These are phyloP conservation scores for Alexandromys fortis DNA, from an alignment of 2,113 vertebrate genomes.

Conservation along the genomic window DNA sequence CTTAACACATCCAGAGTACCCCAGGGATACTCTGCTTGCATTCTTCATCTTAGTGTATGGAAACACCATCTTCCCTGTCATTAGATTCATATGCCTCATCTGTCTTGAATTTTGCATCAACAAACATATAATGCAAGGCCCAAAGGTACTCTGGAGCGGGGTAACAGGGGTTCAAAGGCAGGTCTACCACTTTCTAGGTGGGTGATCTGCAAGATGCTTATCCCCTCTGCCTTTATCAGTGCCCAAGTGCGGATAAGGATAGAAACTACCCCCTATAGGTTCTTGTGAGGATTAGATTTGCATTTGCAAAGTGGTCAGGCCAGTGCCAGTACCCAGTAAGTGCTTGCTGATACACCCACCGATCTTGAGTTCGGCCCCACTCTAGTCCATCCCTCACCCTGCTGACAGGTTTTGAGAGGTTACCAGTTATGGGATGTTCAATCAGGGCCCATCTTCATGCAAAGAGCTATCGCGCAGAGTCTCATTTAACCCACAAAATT, in stretches of 20 bases:
- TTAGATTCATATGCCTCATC: background rate
- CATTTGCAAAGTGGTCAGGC: conserved; percentile 30
- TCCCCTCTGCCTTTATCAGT: background rate
- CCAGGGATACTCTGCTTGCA: background rate
- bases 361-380: background rate
- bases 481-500: conserved; percentile 41
- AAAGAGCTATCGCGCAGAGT: background rate
- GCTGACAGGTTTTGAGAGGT: conserved; percentile 1
- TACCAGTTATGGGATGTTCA: background rate
- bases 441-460: background rate
- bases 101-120: background rate
- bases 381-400: background rate
- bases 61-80: background rate
- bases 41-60: background rate
- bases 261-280: background rate
- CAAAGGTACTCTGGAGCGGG: background rate
- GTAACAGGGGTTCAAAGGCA: background rate
- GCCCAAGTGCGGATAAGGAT: conserved; percentile 21
- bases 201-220: background rate
- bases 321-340: background rate
- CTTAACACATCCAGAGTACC: no score
- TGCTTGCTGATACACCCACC: background rate
- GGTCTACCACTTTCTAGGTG: background rate
- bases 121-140: background rate
- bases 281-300: conserved; percentile 18